Percentiles rank a stretch among this genome's conserved stretches.
phyloP scores from a whole-genome alignment of 1,140 invertebrate species.

The Euura lappo region DNA sequence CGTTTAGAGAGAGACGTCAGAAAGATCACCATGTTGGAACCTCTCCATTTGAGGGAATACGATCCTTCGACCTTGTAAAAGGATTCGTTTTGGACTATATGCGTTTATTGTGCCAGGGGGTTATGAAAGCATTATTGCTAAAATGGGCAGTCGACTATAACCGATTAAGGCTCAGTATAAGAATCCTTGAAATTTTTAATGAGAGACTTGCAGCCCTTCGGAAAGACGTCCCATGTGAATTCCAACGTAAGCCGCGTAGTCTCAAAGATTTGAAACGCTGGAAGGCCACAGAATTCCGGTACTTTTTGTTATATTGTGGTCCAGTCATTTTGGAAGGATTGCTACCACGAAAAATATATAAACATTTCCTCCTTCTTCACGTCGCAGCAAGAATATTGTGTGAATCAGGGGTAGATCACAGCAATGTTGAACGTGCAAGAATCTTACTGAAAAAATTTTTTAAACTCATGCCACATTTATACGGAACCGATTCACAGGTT shows the following conservation, averaged over 20 bases:
- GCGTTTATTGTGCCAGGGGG: slow-evolving; percentile 22
- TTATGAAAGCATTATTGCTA: slow-evolving; percentile 21
- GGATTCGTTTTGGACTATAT: slow-evolving; percentile 22
- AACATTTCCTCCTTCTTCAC: neutral
- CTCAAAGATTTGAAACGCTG: slow-evolving; percentile 2
- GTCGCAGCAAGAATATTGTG: neutral
- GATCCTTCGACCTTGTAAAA: slow-evolving; percentile 18
- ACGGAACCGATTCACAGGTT: slow-evolving; percentile 8
- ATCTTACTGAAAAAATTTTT: slow-evolving; percentile 15
- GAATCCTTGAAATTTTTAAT: neutral
- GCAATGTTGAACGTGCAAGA: neutral
- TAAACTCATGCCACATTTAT: slow-evolving; percentile 16
- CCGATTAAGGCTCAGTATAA: neutral
- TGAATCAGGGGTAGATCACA: neutral
- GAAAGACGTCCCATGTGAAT: neutral
- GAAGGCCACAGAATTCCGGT: neutral
- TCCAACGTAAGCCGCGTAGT: neutral
- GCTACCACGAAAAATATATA: neutral
- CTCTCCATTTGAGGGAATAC: slow-evolving; percentile 23
- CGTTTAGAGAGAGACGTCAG: slow-evolving; percentile 23
- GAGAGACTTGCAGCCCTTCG: neutral
- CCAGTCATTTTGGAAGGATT: neutral
- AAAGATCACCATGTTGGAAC: slow-evolving; percentile 20
- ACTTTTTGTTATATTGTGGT: neutral
- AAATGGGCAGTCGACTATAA: slow-evolving; percentile 19